These are phyloP conservation scores for Cantharis rufa DNA, from an alignment of 2,888 invertebrate species.

Conservation along the genomic window DNA sequence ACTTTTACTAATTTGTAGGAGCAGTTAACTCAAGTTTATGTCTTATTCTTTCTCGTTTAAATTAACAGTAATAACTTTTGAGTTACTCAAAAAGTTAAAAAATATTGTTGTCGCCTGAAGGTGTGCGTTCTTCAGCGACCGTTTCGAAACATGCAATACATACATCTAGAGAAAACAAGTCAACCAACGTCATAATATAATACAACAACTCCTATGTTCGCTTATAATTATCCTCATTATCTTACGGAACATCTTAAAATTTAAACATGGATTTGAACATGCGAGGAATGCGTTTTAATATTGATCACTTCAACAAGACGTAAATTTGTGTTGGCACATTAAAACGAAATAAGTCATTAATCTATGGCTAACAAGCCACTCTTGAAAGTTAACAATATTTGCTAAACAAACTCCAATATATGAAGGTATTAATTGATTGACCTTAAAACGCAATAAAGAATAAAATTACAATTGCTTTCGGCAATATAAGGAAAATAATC, in stretches of 20 bases:
- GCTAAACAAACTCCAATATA: constrained; percentile 31
- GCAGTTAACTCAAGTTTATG: neutral
- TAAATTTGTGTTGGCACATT: constrained; percentile 16
- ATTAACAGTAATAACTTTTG: neutral
- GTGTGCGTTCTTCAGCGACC: constrained; percentile 12
- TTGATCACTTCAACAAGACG: constrained; percentile 7
- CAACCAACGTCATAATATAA: constrained; percentile 13
- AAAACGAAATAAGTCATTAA: constrained; percentile 26
- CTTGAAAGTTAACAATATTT: constrained; percentile 33
- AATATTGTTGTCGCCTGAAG: constrained; percentile 15
- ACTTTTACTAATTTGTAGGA: neutral
- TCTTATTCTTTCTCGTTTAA: neutral
- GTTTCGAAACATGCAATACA: constrained; percentile 7
- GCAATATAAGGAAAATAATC: neutral
- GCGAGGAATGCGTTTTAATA: constrained; percentile 8
- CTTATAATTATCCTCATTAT: constrained; percentile 24
- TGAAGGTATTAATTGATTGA: constrained; percentile 17
- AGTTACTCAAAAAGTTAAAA: neutral
- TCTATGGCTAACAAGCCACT: constrained; percentile 13
- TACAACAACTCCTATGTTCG: constrained; percentile 6
- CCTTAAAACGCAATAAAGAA: constrained; percentile 29
- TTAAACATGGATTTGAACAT: neutral
- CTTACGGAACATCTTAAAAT: constrained; percentile 18
- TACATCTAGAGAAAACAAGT: constrained; percentile 12
- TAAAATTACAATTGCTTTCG: neutral